Percentiles rank a stretch among this genome's conserved stretches.
Evolutionary conservation across 1,140 invertebrate species (phyloP).

Genomic region (Neodiprion pinetum): DNA sequence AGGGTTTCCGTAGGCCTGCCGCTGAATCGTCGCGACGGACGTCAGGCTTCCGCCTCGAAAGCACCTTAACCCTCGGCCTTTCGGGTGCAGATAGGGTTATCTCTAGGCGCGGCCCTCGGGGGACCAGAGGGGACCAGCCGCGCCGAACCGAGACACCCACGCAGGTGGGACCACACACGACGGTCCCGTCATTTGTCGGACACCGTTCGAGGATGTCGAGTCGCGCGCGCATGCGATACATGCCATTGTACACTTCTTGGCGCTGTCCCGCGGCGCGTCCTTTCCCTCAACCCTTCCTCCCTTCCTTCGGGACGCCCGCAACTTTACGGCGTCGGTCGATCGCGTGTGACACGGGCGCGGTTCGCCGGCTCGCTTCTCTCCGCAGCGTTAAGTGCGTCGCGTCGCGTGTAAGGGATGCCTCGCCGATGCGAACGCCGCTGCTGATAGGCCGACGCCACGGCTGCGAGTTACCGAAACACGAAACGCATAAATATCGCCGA

Average conservation of each 20-base stretch:
- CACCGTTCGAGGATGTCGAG: conserved; percentile 52
- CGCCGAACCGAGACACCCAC: conserved; percentile 47
- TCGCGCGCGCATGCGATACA: conserved; percentile 46
- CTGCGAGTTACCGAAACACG: conserved; percentile 11
- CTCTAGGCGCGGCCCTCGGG: conserved; percentile 21
- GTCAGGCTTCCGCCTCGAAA: no score
- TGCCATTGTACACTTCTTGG: conserved; percentile 51
- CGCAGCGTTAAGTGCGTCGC: neutral
- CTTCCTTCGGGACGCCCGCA: conserved; percentile 28
- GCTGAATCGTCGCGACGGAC: conserved; percentile 9
- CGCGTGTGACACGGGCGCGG: conserved; percentile 45
- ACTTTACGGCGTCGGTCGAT: conserved; percentile 52
- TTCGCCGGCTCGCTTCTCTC: neutral
- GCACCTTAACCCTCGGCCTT: no score
- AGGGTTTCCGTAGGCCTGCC: conserved; percentile 4
- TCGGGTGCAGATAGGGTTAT: conserved; percentile 16
- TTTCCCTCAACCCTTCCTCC: no score
- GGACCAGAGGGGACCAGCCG: neutral
- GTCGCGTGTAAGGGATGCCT: neutral
- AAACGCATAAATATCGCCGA: conserved; percentile 17
- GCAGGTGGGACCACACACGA: conserved; percentile 60
- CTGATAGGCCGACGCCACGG: neutral
- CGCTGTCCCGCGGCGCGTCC: conserved; percentile 52
- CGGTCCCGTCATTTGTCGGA: conserved; percentile 60
- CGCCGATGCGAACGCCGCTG: no score